phyloP scores from a whole-genome alignment of 1,140 invertebrate species.

The Drosophila yakuba region DNA sequence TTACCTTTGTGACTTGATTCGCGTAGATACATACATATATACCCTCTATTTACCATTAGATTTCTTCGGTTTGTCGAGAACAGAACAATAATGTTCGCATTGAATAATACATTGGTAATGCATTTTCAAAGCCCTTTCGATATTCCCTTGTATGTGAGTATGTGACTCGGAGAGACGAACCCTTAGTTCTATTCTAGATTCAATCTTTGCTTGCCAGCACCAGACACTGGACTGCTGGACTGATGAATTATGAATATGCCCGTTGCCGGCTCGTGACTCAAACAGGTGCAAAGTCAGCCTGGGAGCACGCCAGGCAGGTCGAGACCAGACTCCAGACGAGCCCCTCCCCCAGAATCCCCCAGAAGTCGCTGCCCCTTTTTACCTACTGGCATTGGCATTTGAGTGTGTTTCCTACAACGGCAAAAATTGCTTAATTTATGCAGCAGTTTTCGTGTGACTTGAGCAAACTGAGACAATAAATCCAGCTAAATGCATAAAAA shows the following conservation, averaged over 20 bases:
- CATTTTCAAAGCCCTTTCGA: background rate
- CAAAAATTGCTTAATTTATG: constrained; percentile 55
- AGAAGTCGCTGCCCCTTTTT: background rate
- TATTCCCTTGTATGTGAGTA: background rate
- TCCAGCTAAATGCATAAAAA: constrained; percentile 61
- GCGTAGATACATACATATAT: background rate
- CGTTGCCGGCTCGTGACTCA: constrained; percentile 38
- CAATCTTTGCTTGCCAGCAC: constrained; percentile 5
- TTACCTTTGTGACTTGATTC: too few relatives aligned
- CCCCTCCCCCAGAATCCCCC: constrained; percentile 16
- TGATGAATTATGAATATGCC: constrained; percentile 45
- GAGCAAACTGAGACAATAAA: constrained; percentile 63
- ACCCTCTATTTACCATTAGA: background rate
- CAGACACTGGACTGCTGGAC: constrained; percentile 23
- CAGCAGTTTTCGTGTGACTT: constrained; percentile 63
- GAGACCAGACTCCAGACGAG: constrained; percentile 36
- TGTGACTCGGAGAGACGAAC: background rate
- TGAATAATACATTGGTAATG: background rate
- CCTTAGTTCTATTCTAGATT: constrained; percentile 6
- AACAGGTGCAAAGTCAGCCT: constrained; percentile 31
- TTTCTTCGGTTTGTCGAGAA: background rate
- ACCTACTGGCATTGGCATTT: constrained; percentile 12
- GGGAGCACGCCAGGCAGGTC: constrained; percentile 25
- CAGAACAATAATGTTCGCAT: background rate
- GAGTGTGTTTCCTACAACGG: constrained; percentile 26